Conservation (phyloP, 2,888 invertebrate genomes). For the Gastrophysa polygoni region DNA sequence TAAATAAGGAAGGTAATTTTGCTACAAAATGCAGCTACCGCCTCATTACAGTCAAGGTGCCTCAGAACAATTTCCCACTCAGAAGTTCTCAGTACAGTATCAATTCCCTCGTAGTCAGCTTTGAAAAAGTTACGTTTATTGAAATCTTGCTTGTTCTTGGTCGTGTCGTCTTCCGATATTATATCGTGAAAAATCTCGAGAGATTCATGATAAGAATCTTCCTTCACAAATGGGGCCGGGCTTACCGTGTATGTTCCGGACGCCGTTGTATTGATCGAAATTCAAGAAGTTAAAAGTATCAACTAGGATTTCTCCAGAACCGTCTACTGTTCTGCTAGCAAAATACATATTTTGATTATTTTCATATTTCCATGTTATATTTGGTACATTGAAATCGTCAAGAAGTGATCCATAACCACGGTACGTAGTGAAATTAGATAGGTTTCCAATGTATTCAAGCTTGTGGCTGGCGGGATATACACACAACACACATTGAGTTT, state of each 20-base stretch:
- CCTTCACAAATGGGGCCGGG: neutral
- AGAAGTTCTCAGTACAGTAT: neutral
- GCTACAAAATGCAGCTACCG: neutral
- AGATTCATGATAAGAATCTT: neutral
- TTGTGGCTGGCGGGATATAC: neutral
- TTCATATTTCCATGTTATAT: too few relatives aligned
- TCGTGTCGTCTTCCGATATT: neutral
- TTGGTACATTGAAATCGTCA: neutral
- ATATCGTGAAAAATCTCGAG: neutral
- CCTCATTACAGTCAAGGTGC: slow-evolving; percentile 5
- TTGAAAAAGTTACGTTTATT: slow-evolving; percentile 8
- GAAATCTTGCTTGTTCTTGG: slow-evolving; percentile 1
- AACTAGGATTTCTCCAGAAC: too few relatives aligned
- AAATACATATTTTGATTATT: neutral
- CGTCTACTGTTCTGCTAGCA: neutral
- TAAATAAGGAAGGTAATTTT: neutral
- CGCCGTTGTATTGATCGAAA: neutral
- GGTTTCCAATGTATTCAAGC: neutral
- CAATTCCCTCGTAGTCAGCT: neutral
- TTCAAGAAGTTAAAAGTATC: neutral
- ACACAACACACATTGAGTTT: neutral
- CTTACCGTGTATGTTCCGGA: too few relatives aligned
- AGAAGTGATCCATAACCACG: neutral
- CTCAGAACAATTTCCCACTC: neutral
- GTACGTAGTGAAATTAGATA: neutral